Evolutionary conservation across 2,797 vertebrate genomes (phyloP), one percentile per base, ranked within the genome.

Genomic region (Crypturellus tataupa): DNA sequence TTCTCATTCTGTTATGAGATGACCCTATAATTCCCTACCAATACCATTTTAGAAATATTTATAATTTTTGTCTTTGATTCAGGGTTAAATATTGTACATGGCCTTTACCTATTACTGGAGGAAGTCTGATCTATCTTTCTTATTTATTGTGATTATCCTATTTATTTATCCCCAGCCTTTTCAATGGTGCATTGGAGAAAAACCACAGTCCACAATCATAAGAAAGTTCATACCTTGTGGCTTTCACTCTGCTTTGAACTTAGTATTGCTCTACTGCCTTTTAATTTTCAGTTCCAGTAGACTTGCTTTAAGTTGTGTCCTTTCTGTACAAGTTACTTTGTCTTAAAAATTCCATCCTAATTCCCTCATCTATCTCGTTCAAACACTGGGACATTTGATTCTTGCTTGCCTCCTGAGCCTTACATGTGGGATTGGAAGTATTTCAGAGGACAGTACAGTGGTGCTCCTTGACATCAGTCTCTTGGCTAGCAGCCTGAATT

Each of bases 401-500:
- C 42, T 39, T 67, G 10, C 16, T 12, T 92, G 7, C 2, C 1
- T 64, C 25, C 35, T 37, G 24, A 35, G 4, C 8, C 16, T 78
- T 27, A 13, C 10, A 8, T 0, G 0, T 42, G 11, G 12, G 27
- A 44, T 37, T 39, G 46, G 37, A 90, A 85, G 37, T 59, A 39
- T 56, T 80, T 70, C 33, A 35, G 8, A n/a, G 47, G 70, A 59
- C 2, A 5, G 11, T 65, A 0, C 7, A 3, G 8, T 46, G 15
- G 21, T 87, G 7, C 11, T 80, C 33, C 21, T 47, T 33, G 10
- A 53, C 8, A 1, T n/a, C 35, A 5, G 21, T 44, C 9, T 63
- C 16, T 37, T 58, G 55, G 10, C 10, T 0, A 85, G 25, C 14
- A 69, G 27, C 5, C 13, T 0, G 0, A 53, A 25, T 69, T 73